Conservation (phyloP, 2,797 vertebrate genomes). For the Ateles fusciceps region DNA sequence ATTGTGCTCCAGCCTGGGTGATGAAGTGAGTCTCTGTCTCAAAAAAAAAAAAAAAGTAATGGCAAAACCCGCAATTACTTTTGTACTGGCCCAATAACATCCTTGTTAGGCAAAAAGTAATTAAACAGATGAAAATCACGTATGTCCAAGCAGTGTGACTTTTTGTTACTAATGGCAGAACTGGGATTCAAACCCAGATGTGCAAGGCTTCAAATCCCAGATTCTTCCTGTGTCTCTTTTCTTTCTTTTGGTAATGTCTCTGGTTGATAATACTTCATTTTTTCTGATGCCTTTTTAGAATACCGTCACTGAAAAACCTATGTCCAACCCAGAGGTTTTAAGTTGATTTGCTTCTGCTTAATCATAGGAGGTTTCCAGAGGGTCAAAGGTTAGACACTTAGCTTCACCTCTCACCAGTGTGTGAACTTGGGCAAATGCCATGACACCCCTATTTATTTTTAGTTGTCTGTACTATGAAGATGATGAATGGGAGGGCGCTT, state of each 20-base stretch:
- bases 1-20: neutral
- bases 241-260: neutral
- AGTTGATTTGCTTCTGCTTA: neutral
- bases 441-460: neutral
- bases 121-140: neutral
- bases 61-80: neutral
- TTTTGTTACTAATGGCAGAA: neutral
- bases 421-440: neutral
- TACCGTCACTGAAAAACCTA: neutral
- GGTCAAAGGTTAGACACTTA: neutral
- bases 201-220: neutral
- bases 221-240: neutral
- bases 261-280: neutral
- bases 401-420: neutral
- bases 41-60: neutral
- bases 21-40: neutral
- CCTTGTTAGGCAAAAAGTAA: neutral
- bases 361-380: neutral
- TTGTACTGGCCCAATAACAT: neutral
- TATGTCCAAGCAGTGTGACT: neutral
- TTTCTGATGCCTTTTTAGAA: neutral
- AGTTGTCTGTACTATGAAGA: neutral
- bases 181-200: neutral
- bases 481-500: neutral
- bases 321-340: neutral